Conservation (phyloP, 1,140 invertebrate species). For the Hyphantria cunea region DNA sequence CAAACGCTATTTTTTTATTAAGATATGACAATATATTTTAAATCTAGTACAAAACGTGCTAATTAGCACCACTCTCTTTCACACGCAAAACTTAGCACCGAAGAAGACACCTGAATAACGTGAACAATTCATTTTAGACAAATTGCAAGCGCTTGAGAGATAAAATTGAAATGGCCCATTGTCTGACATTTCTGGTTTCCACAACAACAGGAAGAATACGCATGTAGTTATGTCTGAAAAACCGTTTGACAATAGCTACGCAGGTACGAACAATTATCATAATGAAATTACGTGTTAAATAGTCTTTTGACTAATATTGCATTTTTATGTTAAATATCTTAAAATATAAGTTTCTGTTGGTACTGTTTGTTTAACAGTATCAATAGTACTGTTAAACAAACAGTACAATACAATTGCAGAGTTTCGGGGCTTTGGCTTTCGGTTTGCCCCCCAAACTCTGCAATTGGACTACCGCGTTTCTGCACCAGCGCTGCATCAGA, state of each 20-base stretch:
- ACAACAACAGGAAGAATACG: conserved; percentile 33
- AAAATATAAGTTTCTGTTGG: too few relatives aligned
- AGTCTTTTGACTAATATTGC: not conserved
- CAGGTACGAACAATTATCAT: conserved; percentile 13
- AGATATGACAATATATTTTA: not conserved
- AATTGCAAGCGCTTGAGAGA: conserved; percentile 38
- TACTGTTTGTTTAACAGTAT: too few relatives aligned
- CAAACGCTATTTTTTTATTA: too few relatives aligned
- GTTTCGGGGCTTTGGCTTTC: too few relatives aligned
- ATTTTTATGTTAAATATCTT: not conserved
- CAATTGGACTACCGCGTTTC: too few relatives aligned
- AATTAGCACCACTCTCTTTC: conserved; percentile 4
- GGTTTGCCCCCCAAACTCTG: too few relatives aligned
- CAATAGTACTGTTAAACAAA: not conserved
- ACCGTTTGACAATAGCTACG: conserved; percentile 20
- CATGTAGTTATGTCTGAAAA: conserved; percentile 11
- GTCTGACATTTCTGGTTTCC: conserved; percentile 42
- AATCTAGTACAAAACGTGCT: not conserved
- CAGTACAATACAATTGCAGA: too few relatives aligned
- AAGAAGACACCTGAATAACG: conserved; percentile 15
- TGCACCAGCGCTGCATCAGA: too few relatives aligned
- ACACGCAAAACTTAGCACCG: conserved; percentile 5
- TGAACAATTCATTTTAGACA: conserved; percentile 34
- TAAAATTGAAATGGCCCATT: conserved; percentile 36
- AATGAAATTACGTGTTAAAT: conserved; percentile 1